These are phyloP conservation scores for Toxotes lorentzi DNA, from an alignment of 2,797 vertebrate species.

Conservation along the genomic window DNA sequence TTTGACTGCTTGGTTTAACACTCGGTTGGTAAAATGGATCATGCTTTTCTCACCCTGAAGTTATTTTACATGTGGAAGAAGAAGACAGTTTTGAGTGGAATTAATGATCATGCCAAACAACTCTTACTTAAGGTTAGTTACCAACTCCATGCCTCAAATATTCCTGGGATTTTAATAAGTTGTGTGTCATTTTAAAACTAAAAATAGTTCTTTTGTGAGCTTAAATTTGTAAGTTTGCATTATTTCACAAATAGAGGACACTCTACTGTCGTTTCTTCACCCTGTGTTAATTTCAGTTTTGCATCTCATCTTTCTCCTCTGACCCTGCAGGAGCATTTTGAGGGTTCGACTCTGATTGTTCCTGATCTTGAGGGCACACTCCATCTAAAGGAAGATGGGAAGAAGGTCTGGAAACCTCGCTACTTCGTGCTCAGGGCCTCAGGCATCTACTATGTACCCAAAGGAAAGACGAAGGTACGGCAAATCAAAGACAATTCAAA, in stretches of 20 bases:
- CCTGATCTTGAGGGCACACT: constrained; percentile 92
- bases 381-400: constrained; percentile 93
- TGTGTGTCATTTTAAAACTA: neutral
- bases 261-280: neutral
- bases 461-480: constrained; percentile 95
- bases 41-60: constrained; percentile 69
- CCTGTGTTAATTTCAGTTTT: neutral
- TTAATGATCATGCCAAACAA: constrained; percentile 88
- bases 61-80: constrained; percentile 91
- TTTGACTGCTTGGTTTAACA: neutral
- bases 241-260: neutral
- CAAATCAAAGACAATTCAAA: neutral
- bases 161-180: neutral
- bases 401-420: constrained; percentile 92
- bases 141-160: neutral
- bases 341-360: constrained; percentile 87
- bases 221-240: too few relatives aligned
- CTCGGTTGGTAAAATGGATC: neutral
- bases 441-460: constrained; percentile 94
- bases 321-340: constrained; percentile 89
- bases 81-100: constrained; percentile 81
- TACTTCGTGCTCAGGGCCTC: constrained; percentile 94
- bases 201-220: neutral
- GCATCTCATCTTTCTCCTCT: neutral
- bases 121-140: constrained; percentile 88